These are phyloP conservation scores for Ommatoiulus sabulosus DNA, from an alignment of 2,888 invertebrate genomes.

Conservation along the genomic window DNA sequence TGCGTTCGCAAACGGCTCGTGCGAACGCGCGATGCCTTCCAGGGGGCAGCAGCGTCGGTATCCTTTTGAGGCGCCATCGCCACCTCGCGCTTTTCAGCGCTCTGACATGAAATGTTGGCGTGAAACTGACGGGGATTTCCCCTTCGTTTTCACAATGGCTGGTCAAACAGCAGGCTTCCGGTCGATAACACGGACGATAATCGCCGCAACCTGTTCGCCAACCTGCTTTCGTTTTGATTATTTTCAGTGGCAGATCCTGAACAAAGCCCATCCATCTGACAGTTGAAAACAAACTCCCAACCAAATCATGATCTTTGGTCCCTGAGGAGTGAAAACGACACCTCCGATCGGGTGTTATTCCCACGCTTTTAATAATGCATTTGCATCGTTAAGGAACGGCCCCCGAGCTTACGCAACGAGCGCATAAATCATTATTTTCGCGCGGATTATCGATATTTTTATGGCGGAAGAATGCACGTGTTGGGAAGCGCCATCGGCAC, in stretches of 20 bases:
- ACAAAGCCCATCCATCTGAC: background rate
- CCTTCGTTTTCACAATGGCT: background rate
- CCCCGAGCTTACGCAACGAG: constrained; percentile 27
- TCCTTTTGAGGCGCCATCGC: background rate
- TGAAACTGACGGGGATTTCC: no score
- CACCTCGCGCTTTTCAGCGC: no score
- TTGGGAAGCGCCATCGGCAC: background rate
- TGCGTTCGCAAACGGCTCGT: no score
- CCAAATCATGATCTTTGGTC: background rate
- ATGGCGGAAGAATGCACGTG: background rate
- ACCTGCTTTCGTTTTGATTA: constrained; percentile 2
- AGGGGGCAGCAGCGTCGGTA: background rate
- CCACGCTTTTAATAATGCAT: constrained; percentile 10
- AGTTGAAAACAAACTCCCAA: background rate
- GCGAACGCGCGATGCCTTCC: background rate
- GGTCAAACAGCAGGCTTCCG: background rate
- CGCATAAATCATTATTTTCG: constrained; percentile 5
- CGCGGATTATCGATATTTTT: background rate
- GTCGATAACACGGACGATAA: background rate
- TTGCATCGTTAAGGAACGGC: background rate
- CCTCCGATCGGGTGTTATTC: background rate
- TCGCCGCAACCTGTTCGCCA: background rate
- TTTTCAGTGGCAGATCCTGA: background rate
- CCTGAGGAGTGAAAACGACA: background rate
- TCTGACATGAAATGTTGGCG: no score